Conservation (phyloP, 2,888 invertebrate genomes). For the Leptodirus hochenwartii region DNA sequence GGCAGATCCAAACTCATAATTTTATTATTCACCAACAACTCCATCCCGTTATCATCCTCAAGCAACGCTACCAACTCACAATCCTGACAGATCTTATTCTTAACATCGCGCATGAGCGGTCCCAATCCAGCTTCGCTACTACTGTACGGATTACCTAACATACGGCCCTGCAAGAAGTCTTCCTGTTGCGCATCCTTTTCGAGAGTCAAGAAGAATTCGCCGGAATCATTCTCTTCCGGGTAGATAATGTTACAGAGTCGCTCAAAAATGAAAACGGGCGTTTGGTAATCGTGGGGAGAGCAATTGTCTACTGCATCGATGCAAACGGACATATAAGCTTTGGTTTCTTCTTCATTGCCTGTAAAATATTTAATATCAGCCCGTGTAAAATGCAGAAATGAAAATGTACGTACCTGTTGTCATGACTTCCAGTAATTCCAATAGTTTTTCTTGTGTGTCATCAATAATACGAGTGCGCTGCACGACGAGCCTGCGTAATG, state of each 20-base stretch:
- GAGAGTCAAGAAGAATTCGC: constrained; percentile 88
- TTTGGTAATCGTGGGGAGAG: constrained; percentile 79
- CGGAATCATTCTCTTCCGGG: constrained; percentile 92
- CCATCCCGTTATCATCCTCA: constrained; percentile 98
- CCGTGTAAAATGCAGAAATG: constrained; percentile 3
- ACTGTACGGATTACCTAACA: constrained; percentile 96
- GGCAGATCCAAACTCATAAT: constrained; percentile 93
- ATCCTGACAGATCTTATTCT: constrained; percentile 96
- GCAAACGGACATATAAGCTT: constrained; percentile 93
- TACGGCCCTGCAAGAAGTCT: constrained; percentile 90
- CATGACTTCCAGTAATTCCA: constrained; percentile 88
- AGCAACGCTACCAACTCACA: constrained; percentile 94
- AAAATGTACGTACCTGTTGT: constrained; percentile 37
- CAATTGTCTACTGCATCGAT: constrained; percentile 89
- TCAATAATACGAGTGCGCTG: constrained; percentile 90
- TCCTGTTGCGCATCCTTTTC: constrained; percentile 99
- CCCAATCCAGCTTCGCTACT: constrained; percentile 87
- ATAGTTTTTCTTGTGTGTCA: constrained; percentile 86
- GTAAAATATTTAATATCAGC: constrained; percentile 9
- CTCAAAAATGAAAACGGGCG: constrained; percentile 96
- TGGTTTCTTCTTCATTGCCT: constrained; percentile 90
- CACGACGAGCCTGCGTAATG: constrained; percentile 75
- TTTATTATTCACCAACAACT: constrained; percentile 90
- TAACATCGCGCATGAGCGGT: constrained; percentile 94
- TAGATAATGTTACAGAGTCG: constrained; percentile 92